Percentiles rank a stretch among this genome's conserved stretches.
These are phyloP conservation scores for Musca domestica DNA, from an alignment of 1,140 invertebrate species.

Conservation along the genomic window DNA sequence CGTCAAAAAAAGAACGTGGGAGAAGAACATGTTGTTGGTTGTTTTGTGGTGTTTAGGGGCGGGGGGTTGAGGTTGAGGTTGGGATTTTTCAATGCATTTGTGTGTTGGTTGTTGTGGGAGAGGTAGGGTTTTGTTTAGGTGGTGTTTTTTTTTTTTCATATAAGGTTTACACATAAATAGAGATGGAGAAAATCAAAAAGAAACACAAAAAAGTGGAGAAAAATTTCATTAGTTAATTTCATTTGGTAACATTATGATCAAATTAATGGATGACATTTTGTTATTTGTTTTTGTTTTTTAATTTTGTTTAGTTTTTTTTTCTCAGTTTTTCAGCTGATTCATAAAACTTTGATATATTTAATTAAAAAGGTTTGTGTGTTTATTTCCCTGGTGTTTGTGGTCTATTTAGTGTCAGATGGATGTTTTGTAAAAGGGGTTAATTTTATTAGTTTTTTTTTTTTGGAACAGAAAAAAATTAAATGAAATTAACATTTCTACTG, in stretches of 20 bases:
- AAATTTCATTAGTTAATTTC: too few relatives aligned
- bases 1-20: not conserved
- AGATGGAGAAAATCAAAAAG: not conserved
- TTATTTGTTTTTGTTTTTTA: too few relatives aligned
- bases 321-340: too few relatives aligned
- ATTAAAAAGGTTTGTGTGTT: not conserved
- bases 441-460: slow-evolving; percentile 4
- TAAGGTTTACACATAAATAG: too few relatives aligned
- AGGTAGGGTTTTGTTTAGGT: too few relatives aligned
- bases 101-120: not conserved
- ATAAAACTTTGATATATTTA: too few relatives aligned
- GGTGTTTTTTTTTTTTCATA: too few relatives aligned
- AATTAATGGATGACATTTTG: too few relatives aligned
- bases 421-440: not conserved
- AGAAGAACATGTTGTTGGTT: not conserved
- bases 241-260: too few relatives aligned
- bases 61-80: not conserved
- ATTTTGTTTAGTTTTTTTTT: too few relatives aligned
- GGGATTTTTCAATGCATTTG: not conserved
- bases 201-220: not conserved
- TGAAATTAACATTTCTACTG: not conserved
- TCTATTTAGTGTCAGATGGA: not conserved
- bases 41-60: too few relatives aligned
- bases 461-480: not conserved
- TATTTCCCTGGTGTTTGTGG: not conserved